These are phyloP conservation scores for Mycteria americana DNA, from an alignment of 2,797 vertebrate species.

Conservation along the genomic window DNA sequence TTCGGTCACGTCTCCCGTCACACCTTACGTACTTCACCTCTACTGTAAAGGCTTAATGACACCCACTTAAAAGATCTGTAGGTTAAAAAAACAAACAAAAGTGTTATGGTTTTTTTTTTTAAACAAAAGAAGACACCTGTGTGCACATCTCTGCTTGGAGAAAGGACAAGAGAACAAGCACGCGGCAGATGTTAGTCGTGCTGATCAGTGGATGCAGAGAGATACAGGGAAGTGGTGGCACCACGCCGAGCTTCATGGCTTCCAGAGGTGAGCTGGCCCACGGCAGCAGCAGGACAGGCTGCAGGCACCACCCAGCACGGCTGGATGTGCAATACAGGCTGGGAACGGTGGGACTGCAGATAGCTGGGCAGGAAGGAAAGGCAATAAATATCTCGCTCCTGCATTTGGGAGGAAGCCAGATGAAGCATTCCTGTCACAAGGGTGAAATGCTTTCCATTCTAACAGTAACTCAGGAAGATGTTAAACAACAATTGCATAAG, in stretches of 20 bases:
- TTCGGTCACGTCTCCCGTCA: not conserved
- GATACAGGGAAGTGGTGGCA: not conserved
- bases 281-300: not conserved
- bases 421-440: not conserved
- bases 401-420: conserved; percentile 17
- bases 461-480: not conserved
- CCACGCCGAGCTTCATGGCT: rapidly evolving
- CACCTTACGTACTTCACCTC: not conserved
- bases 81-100: not conserved
- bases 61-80: not conserved
- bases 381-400: conserved; percentile 9
- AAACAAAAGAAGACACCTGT: not conserved
- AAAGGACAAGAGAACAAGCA: not conserved
- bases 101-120: not conserved
- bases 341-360: not conserved
- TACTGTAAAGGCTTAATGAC: not conserved
- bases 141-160: not conserved
- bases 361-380: conserved; percentile 42
- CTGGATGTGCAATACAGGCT: not conserved
- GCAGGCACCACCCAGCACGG: not conserved
- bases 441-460: not conserved
- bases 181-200: not conserved
- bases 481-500: not conserved
- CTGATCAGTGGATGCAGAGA: not conserved
- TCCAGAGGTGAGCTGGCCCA: not conserved